Evolutionary conservation across 2,888 invertebrate species (phyloP), one percentile per base, ranked within the genome.

Genomic region (Helleia helle): DNA sequence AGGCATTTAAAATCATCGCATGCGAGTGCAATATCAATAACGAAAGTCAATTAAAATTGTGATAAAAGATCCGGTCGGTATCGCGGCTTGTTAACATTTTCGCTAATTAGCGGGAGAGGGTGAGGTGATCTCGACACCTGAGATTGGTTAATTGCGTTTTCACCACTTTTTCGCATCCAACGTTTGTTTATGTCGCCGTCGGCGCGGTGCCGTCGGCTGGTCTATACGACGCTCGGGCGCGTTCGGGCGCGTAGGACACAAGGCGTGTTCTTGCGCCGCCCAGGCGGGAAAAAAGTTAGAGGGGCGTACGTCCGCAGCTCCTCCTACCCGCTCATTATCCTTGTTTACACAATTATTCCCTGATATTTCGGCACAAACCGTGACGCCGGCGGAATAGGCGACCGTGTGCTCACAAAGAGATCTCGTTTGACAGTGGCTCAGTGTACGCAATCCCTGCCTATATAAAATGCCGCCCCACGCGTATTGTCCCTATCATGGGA

Each of bases 251-350:
- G 79, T 74, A 71, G 76, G 75, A 49, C 59, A 72, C 62, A 58
- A 80, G 77, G 77, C 80, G 79, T 74, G 71, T 67, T 65, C 60
- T 64, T 54, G 75, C 71, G 63, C 77, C 80, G 77, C 81, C 81
- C 80, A 80, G 74, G 71, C 71, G 65, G 68, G 66, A 69, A 76
- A 76, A 81, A 80, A 75, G 67, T 62, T 68, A 66, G 69, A 69
- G 79, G 81, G 81, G 81, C 79, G 80, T 79, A 66, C 59, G 54
- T 46, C 65, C 70, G 67, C 50, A 53, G 41, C 80, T 71, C 79
- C 83, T 79, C 81, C 83, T 80, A 79, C 83, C 79, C 59, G 62
- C 65, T 76, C 68, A 79, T 80, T 79, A 80, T 76, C 73, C 76
- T 79, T 71, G 68, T 77, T 75, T 76, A 74, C 77, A 71, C 74